These are phyloP conservation scores for Sebastes steindachneri DNA, from an alignment of 2,797 vertebrate genomes.

Conservation along the genomic window DNA sequence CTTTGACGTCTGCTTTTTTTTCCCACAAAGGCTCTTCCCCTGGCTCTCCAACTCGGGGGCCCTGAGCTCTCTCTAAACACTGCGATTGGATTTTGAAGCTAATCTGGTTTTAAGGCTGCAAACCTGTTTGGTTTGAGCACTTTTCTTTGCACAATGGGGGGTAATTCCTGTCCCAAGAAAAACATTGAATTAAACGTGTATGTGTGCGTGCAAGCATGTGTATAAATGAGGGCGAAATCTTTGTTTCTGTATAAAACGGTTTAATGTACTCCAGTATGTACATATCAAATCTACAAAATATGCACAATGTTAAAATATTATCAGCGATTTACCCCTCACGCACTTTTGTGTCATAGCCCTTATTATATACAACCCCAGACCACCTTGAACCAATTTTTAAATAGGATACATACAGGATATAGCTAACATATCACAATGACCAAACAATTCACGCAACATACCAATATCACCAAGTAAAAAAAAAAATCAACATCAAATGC, in stretches of 20 bases:
- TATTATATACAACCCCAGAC: constrained; percentile 71
- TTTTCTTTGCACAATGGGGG: not conserved
- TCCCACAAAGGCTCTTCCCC: not conserved
- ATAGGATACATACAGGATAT: constrained; percentile 70
- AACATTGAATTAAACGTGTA: not conserved
- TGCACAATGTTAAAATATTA: constrained; percentile 82
- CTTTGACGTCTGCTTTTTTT: constrained; percentile 43
- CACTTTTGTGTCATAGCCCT: constrained; percentile 73
- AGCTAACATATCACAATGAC: constrained; percentile 65
- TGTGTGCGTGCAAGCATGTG: not conserved
- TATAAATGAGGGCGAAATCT: not conserved
- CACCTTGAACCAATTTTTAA: constrained; percentile 60
- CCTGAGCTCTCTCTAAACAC: constrained; percentile 1
- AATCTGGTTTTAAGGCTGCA: constrained; percentile 33
- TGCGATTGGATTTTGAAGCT: constrained; percentile 12
- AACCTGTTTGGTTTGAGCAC: constrained; percentile 7
- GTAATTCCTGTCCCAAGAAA: not conserved
- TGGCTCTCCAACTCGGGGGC: not conserved
- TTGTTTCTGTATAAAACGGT: constrained; percentile 77
- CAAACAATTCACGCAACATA: constrained; percentile 65
- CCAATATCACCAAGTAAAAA: constrained; percentile 56
- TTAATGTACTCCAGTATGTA: constrained; percentile 84
- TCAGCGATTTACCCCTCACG: constrained; percentile 58
- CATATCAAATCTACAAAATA: constrained; percentile 88
- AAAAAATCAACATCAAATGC: constrained; percentile 63